Conservation (phyloP, 2,113 vertebrate species). For the Ivindomyrus marchei region DNA sequence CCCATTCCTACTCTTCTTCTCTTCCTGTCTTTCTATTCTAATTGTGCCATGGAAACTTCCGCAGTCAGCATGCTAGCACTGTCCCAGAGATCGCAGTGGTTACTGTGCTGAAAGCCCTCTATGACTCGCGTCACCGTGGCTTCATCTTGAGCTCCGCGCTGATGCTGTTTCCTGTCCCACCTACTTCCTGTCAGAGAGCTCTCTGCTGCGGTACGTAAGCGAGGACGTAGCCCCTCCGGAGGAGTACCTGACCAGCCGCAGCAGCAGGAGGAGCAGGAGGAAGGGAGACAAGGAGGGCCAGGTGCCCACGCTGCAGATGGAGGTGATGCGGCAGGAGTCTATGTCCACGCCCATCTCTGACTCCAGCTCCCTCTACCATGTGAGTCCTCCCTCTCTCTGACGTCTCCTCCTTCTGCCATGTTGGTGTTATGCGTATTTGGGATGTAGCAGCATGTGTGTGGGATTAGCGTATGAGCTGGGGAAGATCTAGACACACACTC, state of each 20-base stretch:
- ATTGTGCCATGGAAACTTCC: conserved; percentile 58
- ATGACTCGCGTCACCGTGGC: background rate
- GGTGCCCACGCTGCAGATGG: conserved; percentile 87
- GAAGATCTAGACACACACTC: background rate
- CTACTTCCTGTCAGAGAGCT: conserved; percentile 70
- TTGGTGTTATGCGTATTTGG: background rate
- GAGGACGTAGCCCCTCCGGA: conserved; percentile 85
- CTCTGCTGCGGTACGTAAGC: conserved; percentile 84
- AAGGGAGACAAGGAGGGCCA: conserved; percentile 84
- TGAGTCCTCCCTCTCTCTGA: conserved; percentile 50
- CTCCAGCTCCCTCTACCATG: conserved; percentile 81
- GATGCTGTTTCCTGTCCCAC: background rate
- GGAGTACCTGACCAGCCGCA: conserved; percentile 82
- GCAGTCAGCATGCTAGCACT: conserved; percentile 33
- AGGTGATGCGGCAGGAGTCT: conserved; percentile 78
- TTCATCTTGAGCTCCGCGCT: background rate
- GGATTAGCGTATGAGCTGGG: background rate
- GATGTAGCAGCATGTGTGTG: background rate
- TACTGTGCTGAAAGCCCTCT: background rate
- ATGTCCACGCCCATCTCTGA: conserved; percentile 87
- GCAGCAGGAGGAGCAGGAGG: conserved; percentile 85
- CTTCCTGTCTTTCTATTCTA: conserved; percentile 18
- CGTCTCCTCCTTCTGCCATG: background rate
- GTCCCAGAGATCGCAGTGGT: conserved; percentile 40
- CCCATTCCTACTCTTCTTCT: conserved; percentile 10